Base-by-base conservation (phyloP, 2,888 invertebrate species). In the Diadegma fenestrale region DNA sequence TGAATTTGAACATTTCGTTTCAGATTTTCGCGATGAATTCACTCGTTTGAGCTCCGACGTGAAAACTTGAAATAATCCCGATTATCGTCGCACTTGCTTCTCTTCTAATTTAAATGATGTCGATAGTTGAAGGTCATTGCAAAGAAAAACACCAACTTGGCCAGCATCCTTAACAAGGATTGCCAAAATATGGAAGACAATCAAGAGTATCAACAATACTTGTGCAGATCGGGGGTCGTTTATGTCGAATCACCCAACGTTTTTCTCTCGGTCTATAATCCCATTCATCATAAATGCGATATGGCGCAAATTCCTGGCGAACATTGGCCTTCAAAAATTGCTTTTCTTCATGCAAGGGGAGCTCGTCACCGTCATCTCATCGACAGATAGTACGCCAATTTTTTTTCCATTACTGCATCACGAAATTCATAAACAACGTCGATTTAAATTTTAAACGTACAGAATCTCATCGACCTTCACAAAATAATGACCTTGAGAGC, bases 191-290 rank as follows among this genome's bases (percentile, higher is more conserved):
- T 94, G 87, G 90, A 87, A 19, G 86, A 92, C 64, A 89, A 85
- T 19, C 41, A 78, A 2, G 91, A 92, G 73, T 88, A 94, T 17
- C 87, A 89, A 6, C 88, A 89, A 41, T 89, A 91, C 51, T 88
- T 95, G 19, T 95, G 95, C 85, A 88, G 90, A 22, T 88, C 92
- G 6, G 91, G 92, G 7, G 85, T 94, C 8, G 91, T 93, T 1
- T 92, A 94, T 48, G 88, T 95, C 45, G 94, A 94, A 84, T 93
- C 91, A 41, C 91, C 93, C 26, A 92, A 94, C 8, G 87, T 94
- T 68, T 92, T 92, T 85, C 58, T 89, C 10, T 84, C 88, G 33
- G 75, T 87, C 37, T 92, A 91, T 87, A 82, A 72, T 4, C 72
- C 83, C 22, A 88, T 88, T 45, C 81, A 78, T 30, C 82, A 90